Conservation (phyloP, 2,888 invertebrate species). For the Nephrotoma appendiculata region DNA sequence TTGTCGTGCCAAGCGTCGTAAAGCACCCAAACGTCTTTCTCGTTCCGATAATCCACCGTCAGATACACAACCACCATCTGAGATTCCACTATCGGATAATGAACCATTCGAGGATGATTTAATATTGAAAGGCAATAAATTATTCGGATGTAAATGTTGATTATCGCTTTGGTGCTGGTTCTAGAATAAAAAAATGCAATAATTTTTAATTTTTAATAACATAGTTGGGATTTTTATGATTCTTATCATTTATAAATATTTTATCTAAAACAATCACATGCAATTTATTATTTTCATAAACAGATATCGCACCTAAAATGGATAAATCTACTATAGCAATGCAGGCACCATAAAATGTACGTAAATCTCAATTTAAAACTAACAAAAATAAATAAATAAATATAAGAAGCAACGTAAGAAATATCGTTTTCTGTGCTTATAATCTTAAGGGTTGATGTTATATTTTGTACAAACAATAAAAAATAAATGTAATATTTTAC, state of each 20-base stretch:
- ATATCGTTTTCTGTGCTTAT: neutral
- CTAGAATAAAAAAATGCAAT: neutral
- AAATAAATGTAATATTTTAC: neutral
- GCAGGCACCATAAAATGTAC: neutral
- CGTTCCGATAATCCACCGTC: slow-evolving; percentile 50
- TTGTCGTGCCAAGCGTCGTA: slow-evolving; percentile 50
- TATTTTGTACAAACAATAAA: neutral
- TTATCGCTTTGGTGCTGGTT: neutral
- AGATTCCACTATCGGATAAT: slow-evolving; percentile 57
- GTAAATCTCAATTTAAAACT: slow-evolving; percentile 3
- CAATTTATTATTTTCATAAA: neutral
- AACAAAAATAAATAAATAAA: neutral
- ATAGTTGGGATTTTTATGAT: neutral
- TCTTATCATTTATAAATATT: neutral
- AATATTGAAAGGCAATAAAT: slow-evolving; percentile 9
- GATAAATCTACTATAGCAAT: neutral
- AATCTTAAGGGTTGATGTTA: neutral
- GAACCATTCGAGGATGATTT: slow-evolving; percentile 38
- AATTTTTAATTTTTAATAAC: slow-evolving; percentile 1
- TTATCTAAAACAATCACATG: slow-evolving; percentile 1
- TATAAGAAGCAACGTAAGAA: neutral
- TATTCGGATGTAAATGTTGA: neutral
- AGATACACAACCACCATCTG: slow-evolving; percentile 58
- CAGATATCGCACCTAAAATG: neutral
- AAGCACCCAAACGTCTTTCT: slow-evolving; percentile 47